Evolutionary conservation across 2,888 invertebrate species (phyloP).

Genomic region (Rhagonycha lutea): DNA sequence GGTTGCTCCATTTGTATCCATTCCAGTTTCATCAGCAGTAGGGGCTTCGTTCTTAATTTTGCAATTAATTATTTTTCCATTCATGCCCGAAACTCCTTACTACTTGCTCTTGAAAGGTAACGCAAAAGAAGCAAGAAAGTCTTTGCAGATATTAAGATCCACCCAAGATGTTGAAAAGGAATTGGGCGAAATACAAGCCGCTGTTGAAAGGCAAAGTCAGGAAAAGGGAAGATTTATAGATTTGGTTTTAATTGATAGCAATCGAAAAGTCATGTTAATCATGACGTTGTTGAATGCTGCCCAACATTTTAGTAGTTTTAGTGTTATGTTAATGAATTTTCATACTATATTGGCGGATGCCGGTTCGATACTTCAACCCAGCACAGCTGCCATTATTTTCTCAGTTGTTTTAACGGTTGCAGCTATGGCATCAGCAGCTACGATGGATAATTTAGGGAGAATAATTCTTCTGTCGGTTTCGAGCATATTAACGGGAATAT

Average conservation of each 20-base stretch:
- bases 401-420: slow-evolving; percentile 47
- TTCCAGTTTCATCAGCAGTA: slow-evolving; percentile 47
- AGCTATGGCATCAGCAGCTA: slow-evolving; percentile 41
- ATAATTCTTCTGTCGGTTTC: slow-evolving; percentile 46
- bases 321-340: slow-evolving; percentile 51
- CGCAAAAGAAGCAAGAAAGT: slow-evolving; percentile 43
- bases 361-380: slow-evolving; percentile 44
- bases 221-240: slow-evolving; percentile 49
- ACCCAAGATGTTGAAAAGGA: slow-evolving; percentile 44
- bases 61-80: slow-evolving; percentile 47
- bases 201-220: slow-evolving; percentile 46
- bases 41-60: slow-evolving; percentile 43
- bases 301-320: slow-evolving; percentile 50
- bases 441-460: slow-evolving; percentile 49
- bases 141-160: slow-evolving; percentile 43
- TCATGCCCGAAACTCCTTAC: slow-evolving; percentile 54
- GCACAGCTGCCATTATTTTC: slow-evolving; percentile 47
- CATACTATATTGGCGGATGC: slow-evolving; percentile 48
- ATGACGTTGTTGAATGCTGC: slow-evolving; percentile 49
- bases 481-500: slow-evolving; percentile 44
- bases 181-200: slow-evolving; percentile 46
- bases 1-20: slow-evolving; percentile 49
- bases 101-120: slow-evolving; percentile 45
- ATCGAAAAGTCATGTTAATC: slow-evolving; percentile 49
- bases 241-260: slow-evolving; percentile 47